These are phyloP conservation scores for Halocaridina rubra DNA, from an alignment of 2,888 invertebrate genomes.

Conservation along the genomic window DNA sequence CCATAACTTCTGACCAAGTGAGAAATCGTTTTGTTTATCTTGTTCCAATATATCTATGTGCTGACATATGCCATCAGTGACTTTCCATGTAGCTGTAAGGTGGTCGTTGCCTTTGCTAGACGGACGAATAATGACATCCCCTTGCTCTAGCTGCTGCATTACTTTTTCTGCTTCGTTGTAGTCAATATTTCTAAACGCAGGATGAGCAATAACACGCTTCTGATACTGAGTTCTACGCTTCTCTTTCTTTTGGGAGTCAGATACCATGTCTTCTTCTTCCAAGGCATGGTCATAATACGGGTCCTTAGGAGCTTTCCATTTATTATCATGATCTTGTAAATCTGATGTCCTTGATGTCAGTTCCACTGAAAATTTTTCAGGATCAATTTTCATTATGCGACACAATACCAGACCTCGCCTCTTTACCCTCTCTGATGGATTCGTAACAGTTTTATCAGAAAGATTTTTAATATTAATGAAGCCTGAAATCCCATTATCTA, in stretches of 20 bases:
- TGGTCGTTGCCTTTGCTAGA: slow-evolving; percentile 97
- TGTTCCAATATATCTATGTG: slow-evolving; percentile 97
- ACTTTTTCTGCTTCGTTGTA: slow-evolving; percentile 91
- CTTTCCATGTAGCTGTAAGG: slow-evolving; percentile 98
- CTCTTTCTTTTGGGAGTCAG: slow-evolving; percentile 80
- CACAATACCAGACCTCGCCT: slow-evolving; percentile 87
- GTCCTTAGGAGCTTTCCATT: slow-evolving; percentile 91
- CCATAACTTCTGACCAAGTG: slow-evolving; percentile 87
- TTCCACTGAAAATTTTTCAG: slow-evolving; percentile 92
- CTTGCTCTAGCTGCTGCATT: slow-evolving; percentile 93
- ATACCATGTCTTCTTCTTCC: slow-evolving; percentile 84
- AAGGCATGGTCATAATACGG: slow-evolving; percentile 88
- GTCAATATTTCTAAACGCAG: slow-evolving; percentile 95
- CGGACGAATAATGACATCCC: slow-evolving; percentile 95
- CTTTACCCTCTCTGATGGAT: slow-evolving; percentile 92
- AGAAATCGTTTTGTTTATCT: slow-evolving; percentile 96
- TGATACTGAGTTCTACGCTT: slow-evolving; percentile 88
- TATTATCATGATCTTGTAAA: slow-evolving; percentile 87
- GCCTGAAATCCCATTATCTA: slow-evolving; percentile 86
- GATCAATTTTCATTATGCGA: slow-evolving; percentile 94
- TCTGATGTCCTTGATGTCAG: slow-evolving; percentile 94
- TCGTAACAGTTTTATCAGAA: slow-evolving; percentile 91
- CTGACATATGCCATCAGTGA: slow-evolving; percentile 91
- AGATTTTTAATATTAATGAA: slow-evolving; percentile 80
- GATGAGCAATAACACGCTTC: slow-evolving; percentile 97